Conservation (phyloP, 2,797 vertebrate genomes). For the Acrossocheilus wenchowensis region DNA sequence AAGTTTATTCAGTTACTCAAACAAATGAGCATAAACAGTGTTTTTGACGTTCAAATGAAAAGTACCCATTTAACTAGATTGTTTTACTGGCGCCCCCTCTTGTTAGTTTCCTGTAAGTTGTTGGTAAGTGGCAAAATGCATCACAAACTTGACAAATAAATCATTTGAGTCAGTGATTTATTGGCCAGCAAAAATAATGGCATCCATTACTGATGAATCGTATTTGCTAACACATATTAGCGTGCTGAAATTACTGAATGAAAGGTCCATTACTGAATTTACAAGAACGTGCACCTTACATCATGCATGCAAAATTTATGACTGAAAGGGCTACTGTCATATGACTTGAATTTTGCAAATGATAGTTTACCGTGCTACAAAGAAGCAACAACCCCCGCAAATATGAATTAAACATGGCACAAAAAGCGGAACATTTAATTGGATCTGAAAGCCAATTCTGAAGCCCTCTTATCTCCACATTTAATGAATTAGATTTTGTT, state of each 20-base stretch:
- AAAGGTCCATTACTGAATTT: slow-evolving; percentile 59
- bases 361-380: slow-evolving; percentile 62
- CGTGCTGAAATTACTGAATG: slow-evolving; percentile 51
- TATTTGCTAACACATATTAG: slow-evolving; percentile 64
- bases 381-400: slow-evolving; percentile 65
- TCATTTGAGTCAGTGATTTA: slow-evolving; percentile 64
- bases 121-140: slow-evolving; percentile 44
- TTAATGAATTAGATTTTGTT: slow-evolving; percentile 76
- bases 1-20: slow-evolving; percentile 40
- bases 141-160: slow-evolving; percentile 57
- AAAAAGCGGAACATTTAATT: slow-evolving; percentile 75
- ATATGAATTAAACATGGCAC: slow-evolving; percentile 78
- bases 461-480: slow-evolving; percentile 76
- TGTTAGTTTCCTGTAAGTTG: slow-evolving; percentile 42
- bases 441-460: slow-evolving; percentile 77
- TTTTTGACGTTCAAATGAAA: slow-evolving; percentile 30
- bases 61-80: slow-evolving; percentile 20
- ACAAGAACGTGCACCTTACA: slow-evolving; percentile 63
- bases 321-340: slow-evolving; percentile 47
- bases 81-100: slow-evolving; percentile 59
- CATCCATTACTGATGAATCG: slow-evolving; percentile 68
- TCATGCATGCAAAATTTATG: slow-evolving; percentile 61
- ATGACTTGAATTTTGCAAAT: slow-evolving; percentile 63
- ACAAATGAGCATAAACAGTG: slow-evolving; percentile 18
- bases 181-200: slow-evolving; percentile 60